Evolutionary conservation across 1,140 invertebrate genomes (phyloP).

Genomic region (Drosophila albomicans): DNA sequence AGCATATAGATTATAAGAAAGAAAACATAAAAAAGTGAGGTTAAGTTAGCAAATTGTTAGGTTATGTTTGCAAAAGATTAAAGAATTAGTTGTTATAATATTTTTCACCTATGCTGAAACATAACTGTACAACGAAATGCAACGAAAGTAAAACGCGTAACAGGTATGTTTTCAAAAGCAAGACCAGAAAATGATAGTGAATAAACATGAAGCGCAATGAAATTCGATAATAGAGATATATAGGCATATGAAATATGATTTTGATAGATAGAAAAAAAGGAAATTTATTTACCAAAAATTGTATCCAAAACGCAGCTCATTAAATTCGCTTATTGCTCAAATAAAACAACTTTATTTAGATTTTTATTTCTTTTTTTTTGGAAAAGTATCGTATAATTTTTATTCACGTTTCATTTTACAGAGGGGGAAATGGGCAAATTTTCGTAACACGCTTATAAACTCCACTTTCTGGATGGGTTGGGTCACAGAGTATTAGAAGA

Average conservation of each 20-base stretch:
- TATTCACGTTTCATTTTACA: slow-evolving; percentile 70
- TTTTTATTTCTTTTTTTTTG: slow-evolving; percentile 45
- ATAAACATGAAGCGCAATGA: slow-evolving; percentile 69
- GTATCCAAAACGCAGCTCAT: slow-evolving; percentile 45
- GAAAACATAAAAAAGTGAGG: slow-evolving; percentile 17
- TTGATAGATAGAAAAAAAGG: slow-evolving; percentile 41
- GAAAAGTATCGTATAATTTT: slow-evolving; percentile 54
- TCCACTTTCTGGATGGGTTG: slow-evolving; percentile 65
- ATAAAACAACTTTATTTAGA: slow-evolving; percentile 60
- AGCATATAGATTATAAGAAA: no score
- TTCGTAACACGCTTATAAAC: slow-evolving; percentile 71
- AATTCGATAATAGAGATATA: slow-evolving; percentile 33
- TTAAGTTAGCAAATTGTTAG: slow-evolving; percentile 7
- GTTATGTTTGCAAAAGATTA: slow-evolving; percentile 11
- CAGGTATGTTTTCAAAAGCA: slow-evolving; percentile 8
- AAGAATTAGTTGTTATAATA: background rate
- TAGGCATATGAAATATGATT: slow-evolving; percentile 47
- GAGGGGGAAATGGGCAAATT: slow-evolving; percentile 52
- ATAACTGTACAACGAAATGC: background rate
- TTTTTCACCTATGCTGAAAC: background rate
- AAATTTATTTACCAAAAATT: slow-evolving; percentile 56
- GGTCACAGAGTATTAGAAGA: slow-evolving; percentile 35
- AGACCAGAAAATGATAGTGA: slow-evolving; percentile 80
- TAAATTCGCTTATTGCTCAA: slow-evolving; percentile 55
- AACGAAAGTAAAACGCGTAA: background rate